Evolutionary conservation across 2,113 vertebrate genomes (phyloP).

Genomic region (Etheostoma spectabile): DNA sequence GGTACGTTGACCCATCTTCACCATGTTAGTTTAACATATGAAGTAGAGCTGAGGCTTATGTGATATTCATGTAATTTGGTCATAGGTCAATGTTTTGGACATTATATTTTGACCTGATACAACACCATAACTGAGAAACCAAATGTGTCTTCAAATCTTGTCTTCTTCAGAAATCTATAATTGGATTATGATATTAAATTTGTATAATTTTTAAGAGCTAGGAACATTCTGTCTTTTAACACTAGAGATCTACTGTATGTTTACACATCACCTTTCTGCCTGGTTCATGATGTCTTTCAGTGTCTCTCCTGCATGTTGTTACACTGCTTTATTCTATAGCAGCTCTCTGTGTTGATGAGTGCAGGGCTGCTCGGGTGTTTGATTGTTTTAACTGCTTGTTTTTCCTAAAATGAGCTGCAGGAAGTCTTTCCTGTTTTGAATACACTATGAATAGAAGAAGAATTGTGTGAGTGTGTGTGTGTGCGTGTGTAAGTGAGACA

Average conservation of each 20-base stretch:
- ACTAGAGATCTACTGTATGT: not conserved
- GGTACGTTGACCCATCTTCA: no score
- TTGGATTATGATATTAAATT: not conserved
- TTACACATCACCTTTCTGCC: not conserved
- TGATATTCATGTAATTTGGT: no score
- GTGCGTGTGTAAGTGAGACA: not conserved
- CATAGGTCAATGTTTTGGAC: no score
- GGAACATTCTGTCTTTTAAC: not conserved
- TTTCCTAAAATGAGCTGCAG: conserved; percentile 82
- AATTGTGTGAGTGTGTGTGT: conserved; percentile 35
- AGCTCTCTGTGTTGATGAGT: conserved; percentile 20
- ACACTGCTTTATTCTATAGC: conserved; percentile 19
- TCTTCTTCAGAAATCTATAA: not conserved
- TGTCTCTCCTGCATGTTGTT: conserved; percentile 8
- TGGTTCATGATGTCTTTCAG: not conserved
- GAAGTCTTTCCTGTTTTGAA: conserved; percentile 86
- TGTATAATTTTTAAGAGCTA: not conserved
- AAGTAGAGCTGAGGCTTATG: no score
- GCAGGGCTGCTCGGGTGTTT: conserved; percentile 45
- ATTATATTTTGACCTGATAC: no score
- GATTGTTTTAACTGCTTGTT: conserved; percentile 79
- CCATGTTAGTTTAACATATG: no score
- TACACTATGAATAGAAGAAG: conserved; percentile 77
- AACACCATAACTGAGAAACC: not conserved
- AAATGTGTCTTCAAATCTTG: not conserved